A percentile compares a stretch with the other conserved stretches of the same genome.
These are phyloP conservation scores for Trichogramma pretiosum DNA, from an alignment of 1,140 invertebrate species.

Conservation along the genomic window DNA sequence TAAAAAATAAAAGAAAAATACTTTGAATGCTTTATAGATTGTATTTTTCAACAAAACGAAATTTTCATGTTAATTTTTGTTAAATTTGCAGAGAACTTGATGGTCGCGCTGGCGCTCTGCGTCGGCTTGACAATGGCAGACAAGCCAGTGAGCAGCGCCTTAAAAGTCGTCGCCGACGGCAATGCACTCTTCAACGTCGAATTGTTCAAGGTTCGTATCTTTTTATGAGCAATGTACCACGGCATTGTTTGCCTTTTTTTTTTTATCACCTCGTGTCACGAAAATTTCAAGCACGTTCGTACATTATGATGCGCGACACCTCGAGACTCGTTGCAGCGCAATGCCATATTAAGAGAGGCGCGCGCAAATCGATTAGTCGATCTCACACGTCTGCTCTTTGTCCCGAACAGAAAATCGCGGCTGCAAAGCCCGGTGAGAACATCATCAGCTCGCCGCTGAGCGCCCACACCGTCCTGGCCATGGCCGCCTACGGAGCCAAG, in stretches of 20 bases:
- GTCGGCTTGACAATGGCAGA: constrained; percentile 15
- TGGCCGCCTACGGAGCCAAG: constrained; percentile 31
- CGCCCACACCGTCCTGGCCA: constrained; percentile 27
- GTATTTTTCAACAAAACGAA: neutral
- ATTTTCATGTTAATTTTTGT: constrained; percentile 17
- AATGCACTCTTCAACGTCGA: constrained; percentile 23
- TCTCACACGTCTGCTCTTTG: neutral
- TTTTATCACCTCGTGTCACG: too few relatives aligned
- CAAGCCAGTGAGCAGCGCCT: neutral
- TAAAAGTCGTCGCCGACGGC: constrained; percentile 20
- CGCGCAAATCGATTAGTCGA: too few relatives aligned
- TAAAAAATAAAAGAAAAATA: too few relatives aligned
- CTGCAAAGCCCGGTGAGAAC: neutral
- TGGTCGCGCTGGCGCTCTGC: constrained; percentile 6
- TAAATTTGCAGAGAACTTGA: constrained; percentile 9
- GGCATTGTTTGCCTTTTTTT: too few relatives aligned
- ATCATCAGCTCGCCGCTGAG: constrained; percentile 33
- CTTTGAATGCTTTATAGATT: too few relatives aligned
- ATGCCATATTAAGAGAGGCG: too few relatives aligned
- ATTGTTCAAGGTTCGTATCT: constrained; percentile 28
- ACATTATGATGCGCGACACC: too few relatives aligned
- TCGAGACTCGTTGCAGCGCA: too few relatives aligned
- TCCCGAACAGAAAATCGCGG: neutral
- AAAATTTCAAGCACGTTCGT: too few relatives aligned
- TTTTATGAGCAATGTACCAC: too few relatives aligned